These are phyloP conservation scores for Nyctalus aviator DNA, from an alignment of 2,797 vertebrate species.

Conservation along the genomic window DNA sequence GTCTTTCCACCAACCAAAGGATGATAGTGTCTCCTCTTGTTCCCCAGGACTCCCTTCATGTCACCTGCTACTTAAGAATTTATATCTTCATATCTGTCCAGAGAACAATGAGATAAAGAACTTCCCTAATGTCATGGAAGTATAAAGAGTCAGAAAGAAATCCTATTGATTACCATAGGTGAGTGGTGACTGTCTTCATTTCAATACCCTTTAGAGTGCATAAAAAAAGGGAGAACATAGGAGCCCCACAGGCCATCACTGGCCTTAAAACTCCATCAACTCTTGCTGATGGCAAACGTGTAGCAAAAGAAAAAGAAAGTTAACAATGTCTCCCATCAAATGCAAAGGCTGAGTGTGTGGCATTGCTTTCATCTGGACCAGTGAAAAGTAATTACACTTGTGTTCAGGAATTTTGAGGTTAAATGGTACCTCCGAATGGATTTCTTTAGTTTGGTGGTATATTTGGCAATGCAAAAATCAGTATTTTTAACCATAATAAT, in stretches of 20 bases:
- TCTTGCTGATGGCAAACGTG: not conserved
- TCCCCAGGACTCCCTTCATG: not conserved
- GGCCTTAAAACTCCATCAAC: not conserved
- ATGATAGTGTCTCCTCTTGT: not conserved
- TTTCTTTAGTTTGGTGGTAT: not conserved
- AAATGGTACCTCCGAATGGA: not conserved
- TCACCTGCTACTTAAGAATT: not conserved
- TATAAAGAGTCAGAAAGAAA: conserved; percentile 24
- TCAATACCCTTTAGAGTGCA: not conserved
- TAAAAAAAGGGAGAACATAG: not conserved
- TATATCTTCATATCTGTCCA: not conserved
- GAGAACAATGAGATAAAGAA: not conserved
- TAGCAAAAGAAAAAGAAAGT: not conserved
- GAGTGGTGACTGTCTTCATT: not conserved
- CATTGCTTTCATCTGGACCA: not conserved
- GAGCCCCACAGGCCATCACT: not conserved
- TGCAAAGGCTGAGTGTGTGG: not conserved
- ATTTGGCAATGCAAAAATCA: not conserved
- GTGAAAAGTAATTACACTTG: not conserved
- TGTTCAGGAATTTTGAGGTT: not conserved
- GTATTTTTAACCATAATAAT: conserved; percentile 16
- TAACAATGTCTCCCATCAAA: not conserved
- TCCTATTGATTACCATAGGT: not conserved
- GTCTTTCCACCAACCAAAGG: not conserved
- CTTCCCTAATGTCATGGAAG: not conserved